Conservation (phyloP, 2,888 invertebrate species). For the Epinotia nisella region DNA sequence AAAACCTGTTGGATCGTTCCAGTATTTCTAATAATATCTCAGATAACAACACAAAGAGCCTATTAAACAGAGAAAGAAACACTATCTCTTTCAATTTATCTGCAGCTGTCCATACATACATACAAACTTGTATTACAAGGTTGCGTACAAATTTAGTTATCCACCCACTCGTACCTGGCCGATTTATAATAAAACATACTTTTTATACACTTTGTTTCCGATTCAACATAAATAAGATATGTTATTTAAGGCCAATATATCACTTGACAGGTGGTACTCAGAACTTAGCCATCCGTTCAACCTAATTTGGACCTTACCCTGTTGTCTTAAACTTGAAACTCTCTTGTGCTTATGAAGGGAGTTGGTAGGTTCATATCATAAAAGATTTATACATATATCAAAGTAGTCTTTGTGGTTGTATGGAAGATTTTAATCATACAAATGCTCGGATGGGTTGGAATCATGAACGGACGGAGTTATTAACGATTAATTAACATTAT, state of each 20-base stretch:
- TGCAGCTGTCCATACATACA: conserved; percentile 59
- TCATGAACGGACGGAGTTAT: conserved; percentile 63
- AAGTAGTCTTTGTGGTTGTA: conserved; percentile 80
- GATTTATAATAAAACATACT: conserved; percentile 81
- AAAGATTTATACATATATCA: conserved; percentile 82
- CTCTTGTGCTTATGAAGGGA: conserved; percentile 50
- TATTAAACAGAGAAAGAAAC: conserved; percentile 69
- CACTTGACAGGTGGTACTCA: conserved; percentile 84
- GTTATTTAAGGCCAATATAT: conserved; percentile 85
- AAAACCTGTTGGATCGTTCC: not conserved
- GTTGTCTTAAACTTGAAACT: conserved; percentile 55
- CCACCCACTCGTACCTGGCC: conserved; percentile 72
- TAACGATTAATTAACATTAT: conserved; percentile 65
- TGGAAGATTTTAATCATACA: conserved; percentile 80
- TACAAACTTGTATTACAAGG: conserved; percentile 74
- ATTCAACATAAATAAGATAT: conserved; percentile 86
- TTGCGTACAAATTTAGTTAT: conserved; percentile 81
- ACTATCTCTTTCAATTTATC: conserved; percentile 77
- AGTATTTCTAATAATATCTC: conserved; percentile 29
- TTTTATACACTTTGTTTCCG: conserved; percentile 83
- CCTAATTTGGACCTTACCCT: conserved; percentile 59
- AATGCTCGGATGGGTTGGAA: conserved; percentile 57
- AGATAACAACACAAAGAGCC: conserved; percentile 55
- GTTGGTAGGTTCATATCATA: conserved; percentile 64
- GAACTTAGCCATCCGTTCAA: conserved; percentile 51